These are phyloP conservation scores for Brassicogethes aeneus DNA, from an alignment of 2,888 invertebrate genomes.

Conservation along the genomic window DNA sequence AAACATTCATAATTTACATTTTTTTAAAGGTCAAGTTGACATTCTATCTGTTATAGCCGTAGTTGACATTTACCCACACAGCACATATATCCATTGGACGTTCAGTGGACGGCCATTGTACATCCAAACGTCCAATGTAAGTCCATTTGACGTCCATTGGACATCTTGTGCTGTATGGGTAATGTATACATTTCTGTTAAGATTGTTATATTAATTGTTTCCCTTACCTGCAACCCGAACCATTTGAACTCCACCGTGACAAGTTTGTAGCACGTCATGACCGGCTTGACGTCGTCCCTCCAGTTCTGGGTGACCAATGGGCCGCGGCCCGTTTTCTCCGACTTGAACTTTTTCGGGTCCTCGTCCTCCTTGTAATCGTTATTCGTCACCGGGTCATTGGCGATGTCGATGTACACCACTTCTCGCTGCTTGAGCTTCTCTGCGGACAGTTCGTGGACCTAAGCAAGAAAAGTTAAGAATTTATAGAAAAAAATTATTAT, in stretches of 20 bases:
- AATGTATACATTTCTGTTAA: no score
- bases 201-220: no score
- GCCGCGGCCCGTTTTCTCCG: slow-evolving; percentile 88
- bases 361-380: slow-evolving; percentile 84
- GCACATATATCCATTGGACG: no score
- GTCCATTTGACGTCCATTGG: no score
- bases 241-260: slow-evolving; percentile 98
- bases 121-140: no score
- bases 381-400: slow-evolving; percentile 72
- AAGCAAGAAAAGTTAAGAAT: slow-evolving; percentile 3
- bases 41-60: no score
- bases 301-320: slow-evolving; percentile 74
- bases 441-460: slow-evolving; percentile 88
- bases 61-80: no score
- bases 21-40: slow-evolving; percentile 5
- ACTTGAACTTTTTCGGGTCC: slow-evolving; percentile 82
- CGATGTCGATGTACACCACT: slow-evolving; percentile 89
- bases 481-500: slow-evolving; percentile 1
- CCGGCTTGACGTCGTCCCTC: slow-evolving; percentile 69
- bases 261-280: slow-evolving; percentile 98
- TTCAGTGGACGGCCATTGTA: no score
- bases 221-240: slow-evolving; percentile 86
- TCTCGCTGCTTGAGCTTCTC: slow-evolving; percentile 86
- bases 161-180: no score
- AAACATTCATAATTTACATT: slow-evolving; percentile 1